Evolutionary conservation across 2,888 invertebrate species (phyloP).

Genomic region (Theretra japonica): DNA sequence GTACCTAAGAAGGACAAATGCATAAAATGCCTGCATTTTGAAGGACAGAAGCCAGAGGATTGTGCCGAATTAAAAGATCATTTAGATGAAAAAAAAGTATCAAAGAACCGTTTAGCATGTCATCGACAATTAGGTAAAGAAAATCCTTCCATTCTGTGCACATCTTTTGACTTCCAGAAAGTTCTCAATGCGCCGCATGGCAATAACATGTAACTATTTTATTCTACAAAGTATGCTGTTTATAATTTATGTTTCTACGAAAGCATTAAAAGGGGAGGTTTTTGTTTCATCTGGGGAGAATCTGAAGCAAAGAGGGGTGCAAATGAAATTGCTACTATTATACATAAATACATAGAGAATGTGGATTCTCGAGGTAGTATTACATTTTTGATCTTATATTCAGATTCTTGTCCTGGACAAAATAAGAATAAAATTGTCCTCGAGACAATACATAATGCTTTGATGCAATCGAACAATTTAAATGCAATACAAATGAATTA

Average conservation of each 20-base stretch:
- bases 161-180: no score
- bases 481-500: background rate
- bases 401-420: background rate
- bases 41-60: background rate
- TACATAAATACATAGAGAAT: background rate
- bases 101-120: slow-evolving; percentile 2
- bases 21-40: slow-evolving; percentile 6
- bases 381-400: background rate
- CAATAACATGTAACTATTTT: no score
- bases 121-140: no score
- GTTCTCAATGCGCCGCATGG: no score
- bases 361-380: background rate
- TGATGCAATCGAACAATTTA: background rate
- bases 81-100: slow-evolving; percentile 22
- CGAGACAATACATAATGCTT: background rate
- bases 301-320: background rate
- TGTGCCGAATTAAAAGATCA: background rate
- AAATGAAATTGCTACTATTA: background rate
- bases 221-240: no score
- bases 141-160: no score
- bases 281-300: background rate
- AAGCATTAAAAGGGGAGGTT: background rate
- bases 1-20: slow-evolving; percentile 31
- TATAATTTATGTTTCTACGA: background rate
- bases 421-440: background rate